These are phyloP conservation scores for Naso thynnoides DNA, from an alignment of 2,797 vertebrate genomes.

Conservation along the genomic window DNA sequence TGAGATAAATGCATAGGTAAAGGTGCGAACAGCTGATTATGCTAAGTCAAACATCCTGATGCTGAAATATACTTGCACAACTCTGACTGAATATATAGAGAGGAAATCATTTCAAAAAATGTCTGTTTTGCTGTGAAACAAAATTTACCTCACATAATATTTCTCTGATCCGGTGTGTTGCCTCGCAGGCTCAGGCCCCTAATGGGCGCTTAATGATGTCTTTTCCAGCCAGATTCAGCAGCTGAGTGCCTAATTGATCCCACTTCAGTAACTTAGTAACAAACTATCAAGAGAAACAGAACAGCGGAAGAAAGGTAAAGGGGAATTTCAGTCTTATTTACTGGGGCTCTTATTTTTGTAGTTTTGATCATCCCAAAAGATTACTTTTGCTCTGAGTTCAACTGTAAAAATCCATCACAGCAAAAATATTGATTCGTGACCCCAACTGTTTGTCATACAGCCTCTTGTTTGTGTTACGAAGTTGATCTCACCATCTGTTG, in stretches of 20 bases:
- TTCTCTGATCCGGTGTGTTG: neutral
- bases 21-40: slow-evolving; percentile 12
- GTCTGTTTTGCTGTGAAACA: slow-evolving; percentile 4
- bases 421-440: too few species aligned
- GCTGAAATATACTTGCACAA: neutral
- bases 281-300: neutral
- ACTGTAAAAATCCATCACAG: neutral
- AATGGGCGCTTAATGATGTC: neutral
- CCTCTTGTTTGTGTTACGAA: too few species aligned
- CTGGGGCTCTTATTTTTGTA: neutral
- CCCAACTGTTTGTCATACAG: too few species aligned
- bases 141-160: neutral
- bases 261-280: neutral
- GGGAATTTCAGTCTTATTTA: neutral
- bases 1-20: slow-evolving; percentile 18
- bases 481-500: too few species aligned
- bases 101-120: neutral
- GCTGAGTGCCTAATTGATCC: neutral
- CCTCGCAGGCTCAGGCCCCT: neutral
- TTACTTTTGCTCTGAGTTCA: too few species aligned
- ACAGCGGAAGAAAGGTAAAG: neutral
- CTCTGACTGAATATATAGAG: neutral
- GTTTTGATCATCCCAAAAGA: neutral
- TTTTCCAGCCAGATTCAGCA: neutral
- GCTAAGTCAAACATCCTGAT: slow-evolving; percentile 2